Conservation (phyloP, 2,113 vertebrate species). For the Cynocephalus volans region DNA sequence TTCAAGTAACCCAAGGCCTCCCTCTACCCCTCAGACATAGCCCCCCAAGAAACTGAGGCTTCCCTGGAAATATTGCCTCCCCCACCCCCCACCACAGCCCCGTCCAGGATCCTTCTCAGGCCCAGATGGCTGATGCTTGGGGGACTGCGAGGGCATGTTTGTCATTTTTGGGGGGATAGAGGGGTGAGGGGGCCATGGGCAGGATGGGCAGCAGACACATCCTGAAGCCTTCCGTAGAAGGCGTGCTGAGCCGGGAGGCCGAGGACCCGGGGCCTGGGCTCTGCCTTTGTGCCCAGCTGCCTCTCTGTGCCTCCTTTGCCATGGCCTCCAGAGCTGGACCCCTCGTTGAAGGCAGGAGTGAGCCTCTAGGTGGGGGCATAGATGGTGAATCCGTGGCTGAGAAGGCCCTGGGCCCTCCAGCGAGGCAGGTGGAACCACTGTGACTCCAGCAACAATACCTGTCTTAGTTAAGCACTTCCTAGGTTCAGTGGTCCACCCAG, state of each 20-base stretch:
- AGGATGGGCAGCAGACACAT: rapidly evolving
- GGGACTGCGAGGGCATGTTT: neutral
- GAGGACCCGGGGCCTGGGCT: neutral
- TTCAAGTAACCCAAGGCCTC: neutral
- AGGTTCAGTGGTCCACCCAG: neutral
- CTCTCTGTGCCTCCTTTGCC: neutral
- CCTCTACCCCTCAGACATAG: no score
- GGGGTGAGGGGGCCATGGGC: neutral
- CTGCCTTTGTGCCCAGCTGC: neutral
- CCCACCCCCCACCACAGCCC: neutral
- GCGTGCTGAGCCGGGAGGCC: neutral
- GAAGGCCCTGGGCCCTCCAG: neutral
- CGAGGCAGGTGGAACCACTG: rapidly evolving
- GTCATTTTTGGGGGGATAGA: neutral
- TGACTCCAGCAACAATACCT: neutral
- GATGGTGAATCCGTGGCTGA: neutral
- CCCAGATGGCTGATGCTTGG: neutral
- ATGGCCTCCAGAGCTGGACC: neutral
- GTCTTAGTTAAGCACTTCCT: rapidly evolving
- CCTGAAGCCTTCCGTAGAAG: rapidly evolving
- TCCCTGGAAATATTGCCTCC: neutral
- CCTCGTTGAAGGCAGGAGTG: neutral
- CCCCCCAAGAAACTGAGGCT: neutral
- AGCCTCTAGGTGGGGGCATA: neutral
- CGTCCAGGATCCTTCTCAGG: neutral